These are phyloP conservation scores for Dichetophora obliterata DNA, from an alignment of 2,888 invertebrate species.

Conservation along the genomic window DNA sequence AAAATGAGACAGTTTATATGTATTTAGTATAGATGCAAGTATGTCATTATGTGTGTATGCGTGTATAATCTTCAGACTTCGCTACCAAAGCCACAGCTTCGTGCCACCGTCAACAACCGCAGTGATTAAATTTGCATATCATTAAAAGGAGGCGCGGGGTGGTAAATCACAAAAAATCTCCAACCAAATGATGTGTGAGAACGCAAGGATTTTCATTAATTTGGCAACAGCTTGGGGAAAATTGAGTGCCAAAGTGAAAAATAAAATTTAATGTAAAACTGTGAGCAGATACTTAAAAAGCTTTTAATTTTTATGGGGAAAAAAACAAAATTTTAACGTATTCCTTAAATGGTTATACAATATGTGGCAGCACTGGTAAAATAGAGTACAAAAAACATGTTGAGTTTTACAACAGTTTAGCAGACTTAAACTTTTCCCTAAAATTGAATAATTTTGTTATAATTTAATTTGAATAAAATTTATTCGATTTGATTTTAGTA, in stretches of 20 bases:
- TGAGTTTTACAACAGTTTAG: no score
- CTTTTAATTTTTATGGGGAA: neutral
- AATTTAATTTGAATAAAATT: no score
- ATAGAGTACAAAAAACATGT: no score
- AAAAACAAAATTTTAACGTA: no score
- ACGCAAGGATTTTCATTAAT: conserved; percentile 22
- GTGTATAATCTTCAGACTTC: neutral
- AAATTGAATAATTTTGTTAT: no score
- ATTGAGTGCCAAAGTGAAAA: conserved; percentile 16
- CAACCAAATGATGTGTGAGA: conserved; percentile 13
- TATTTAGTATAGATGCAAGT: no score
- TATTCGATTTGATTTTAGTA: no score
- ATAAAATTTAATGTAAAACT: neutral
- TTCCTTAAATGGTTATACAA: no score
- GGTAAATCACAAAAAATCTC: neutral
- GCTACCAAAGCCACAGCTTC: conserved; percentile 21
- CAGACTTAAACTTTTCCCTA: no score
- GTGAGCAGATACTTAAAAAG: neutral
- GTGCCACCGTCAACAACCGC: conserved; percentile 1
- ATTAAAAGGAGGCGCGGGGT: conserved; percentile 7
- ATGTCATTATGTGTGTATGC: no score
- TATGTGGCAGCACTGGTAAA: no score
- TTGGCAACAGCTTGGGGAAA: conserved; percentile 18
- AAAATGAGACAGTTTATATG: no score
- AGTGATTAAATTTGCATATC: conserved; percentile 27